phyloP scores from a whole-genome alignment of 2,113 vertebrate genomes.

The Girardinichthys multiradiatus region DNA sequence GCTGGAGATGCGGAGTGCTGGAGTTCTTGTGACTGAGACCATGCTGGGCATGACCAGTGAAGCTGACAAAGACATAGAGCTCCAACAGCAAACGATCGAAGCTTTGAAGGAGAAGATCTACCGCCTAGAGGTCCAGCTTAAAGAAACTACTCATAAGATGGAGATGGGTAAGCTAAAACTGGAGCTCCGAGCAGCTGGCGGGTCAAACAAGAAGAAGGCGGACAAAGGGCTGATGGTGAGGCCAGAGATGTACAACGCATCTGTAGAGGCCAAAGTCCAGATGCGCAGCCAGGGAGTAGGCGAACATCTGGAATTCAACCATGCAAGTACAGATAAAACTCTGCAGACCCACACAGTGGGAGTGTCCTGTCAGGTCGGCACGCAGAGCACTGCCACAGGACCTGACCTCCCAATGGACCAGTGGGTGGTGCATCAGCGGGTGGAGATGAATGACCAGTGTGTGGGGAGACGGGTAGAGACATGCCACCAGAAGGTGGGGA shows the following conservation, averaged over 20 bases:
- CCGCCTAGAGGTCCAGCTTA: slow-evolving; percentile 91
- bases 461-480: slow-evolving; percentile 71
- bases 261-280: slow-evolving; percentile 83
- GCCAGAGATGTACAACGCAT: slow-evolving; percentile 81
- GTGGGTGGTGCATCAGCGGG: slow-evolving; percentile 85
- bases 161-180: slow-evolving; percentile 97
- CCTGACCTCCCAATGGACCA: slow-evolving; percentile 84
- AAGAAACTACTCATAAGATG: slow-evolving; percentile 90
- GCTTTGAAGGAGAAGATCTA: slow-evolving; percentile 94
- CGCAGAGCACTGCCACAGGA: slow-evolving; percentile 67
- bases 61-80: slow-evolving; percentile 89
- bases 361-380: slow-evolving; percentile 79
- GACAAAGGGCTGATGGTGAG: slow-evolving; percentile 87
- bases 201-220: slow-evolving; percentile 83
- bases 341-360: slow-evolving; percentile 72
- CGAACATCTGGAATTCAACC: slow-evolving; percentile 72
- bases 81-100: slow-evolving; percentile 94
- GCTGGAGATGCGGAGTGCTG: slow-evolving; percentile 70
- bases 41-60: slow-evolving; percentile 92
- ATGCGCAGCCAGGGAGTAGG: slow-evolving; percentile 87
- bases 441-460: slow-evolving; percentile 79
- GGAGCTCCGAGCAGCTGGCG: slow-evolving; percentile 89
- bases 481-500: slow-evolving; percentile 75
- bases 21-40: slow-evolving; percentile 87
- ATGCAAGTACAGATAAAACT: slow-evolving; percentile 71